Evolutionary conservation across 2,888 invertebrate genomes (phyloP), one percentile per base, ranked within the genome.

Genomic region (Theretra japonica): DNA sequence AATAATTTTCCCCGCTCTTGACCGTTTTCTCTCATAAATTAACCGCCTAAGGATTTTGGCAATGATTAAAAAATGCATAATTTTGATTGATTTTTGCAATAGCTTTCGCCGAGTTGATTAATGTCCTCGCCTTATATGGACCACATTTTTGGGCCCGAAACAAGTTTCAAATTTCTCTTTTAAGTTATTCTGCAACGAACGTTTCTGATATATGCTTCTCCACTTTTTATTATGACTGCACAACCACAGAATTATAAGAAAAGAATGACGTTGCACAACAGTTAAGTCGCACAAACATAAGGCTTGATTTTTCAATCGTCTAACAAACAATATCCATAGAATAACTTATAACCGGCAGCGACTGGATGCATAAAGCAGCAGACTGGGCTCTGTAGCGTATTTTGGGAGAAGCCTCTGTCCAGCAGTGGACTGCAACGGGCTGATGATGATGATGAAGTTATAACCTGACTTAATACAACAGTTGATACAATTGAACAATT

Each of bases 111-210:
- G 7, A 53, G 50, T 60, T 59, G 65, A 65, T 65, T 41, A 25
- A 65, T 65, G 41, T 19, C 21, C 6, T 17, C 21, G 48, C 65
- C 23, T 15, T 65, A 23, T 65, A 65, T 48, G 65, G 23, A 23
- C 41, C 17, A 17, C 17, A 65, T 65, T 62, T 48, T 65, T 33
- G 60, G 60, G 33, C 33, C 56, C 65, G 68, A 48, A 65, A 65
- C 65, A 21, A 65, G 65, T 65, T 48, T 33, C 8, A 33, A 59
- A 69, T 72, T 65, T 65, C 65, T 59, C 62, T 65, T 62, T 65
- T 65, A 65, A 65, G 41, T 23, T 65, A 65, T 65, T 65, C 65
- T 2, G 62, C 15, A 4, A n/a, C n/a, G 53, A n/a, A 5, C 30
- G 41, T 21, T 65, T 28, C 28, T 15, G 58, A 11, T 41, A 17